Evolutionary conservation across 2,888 invertebrate genomes (phyloP).

Genomic region (Tenthredo scrophulariae): DNA sequence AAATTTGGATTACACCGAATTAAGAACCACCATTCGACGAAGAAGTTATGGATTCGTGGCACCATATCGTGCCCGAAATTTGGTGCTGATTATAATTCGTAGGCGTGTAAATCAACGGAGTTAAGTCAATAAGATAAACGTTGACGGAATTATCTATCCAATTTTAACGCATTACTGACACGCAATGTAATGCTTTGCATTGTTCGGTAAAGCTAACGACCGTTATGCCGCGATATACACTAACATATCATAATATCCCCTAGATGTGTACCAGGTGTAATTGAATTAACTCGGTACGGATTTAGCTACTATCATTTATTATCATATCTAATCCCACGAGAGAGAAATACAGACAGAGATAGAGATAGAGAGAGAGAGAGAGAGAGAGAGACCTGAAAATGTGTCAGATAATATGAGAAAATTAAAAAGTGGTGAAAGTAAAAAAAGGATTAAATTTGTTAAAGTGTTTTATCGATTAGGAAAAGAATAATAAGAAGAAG

Average conservation of each 20-base stretch:
- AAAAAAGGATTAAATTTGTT: too few species aligned
- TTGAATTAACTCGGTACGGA: constrained; percentile 17
- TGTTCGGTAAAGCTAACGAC: neutral
- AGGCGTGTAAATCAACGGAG: neutral
- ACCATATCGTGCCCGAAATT: neutral
- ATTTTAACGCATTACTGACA: constrained; percentile 14
- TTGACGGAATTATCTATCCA: constrained; percentile 26
- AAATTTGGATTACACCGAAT: too few species aligned
- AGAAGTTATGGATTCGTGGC: too few species aligned
- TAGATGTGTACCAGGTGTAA: neutral
- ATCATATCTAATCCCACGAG: neutral
- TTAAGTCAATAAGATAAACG: constrained; percentile 15
- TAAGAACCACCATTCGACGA: too few species aligned
- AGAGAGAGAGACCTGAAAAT: neutral
- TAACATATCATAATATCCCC: too few species aligned
- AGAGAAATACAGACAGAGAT: neutral
- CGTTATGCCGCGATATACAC: neutral
- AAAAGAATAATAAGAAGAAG: neutral
- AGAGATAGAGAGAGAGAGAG: neutral
- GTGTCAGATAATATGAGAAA: too few species aligned
- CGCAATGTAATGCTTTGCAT: neutral
- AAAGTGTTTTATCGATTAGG: too few species aligned
- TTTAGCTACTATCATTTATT: neutral
- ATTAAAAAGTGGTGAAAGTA: too few species aligned
- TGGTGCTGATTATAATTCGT: constrained; percentile 8